Percentiles rank a stretch among this genome's conserved stretches.
Evolutionary conservation across 2,113 vertebrate genomes (phyloP).

Genomic region (Galemys pyrenaicus): DNA sequence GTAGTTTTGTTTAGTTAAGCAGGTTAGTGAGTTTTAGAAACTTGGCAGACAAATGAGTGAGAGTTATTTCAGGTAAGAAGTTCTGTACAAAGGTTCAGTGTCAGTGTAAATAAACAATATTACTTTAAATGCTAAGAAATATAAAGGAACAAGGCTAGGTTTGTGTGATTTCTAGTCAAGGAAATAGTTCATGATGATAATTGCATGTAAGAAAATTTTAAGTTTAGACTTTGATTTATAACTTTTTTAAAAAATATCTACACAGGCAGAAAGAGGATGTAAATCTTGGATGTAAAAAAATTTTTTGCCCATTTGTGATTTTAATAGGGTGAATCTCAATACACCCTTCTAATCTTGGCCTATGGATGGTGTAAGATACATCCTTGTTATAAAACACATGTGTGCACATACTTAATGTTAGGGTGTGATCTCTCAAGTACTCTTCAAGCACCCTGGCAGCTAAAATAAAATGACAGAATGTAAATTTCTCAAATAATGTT

Average conservation of each 20-base stretch:
- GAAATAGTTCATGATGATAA: constrained; percentile 7
- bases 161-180: constrained; percentile 18
- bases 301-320: constrained; percentile 49
- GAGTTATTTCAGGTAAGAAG: constrained; percentile 49
- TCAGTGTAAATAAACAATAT: neutral
- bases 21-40: neutral
- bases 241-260: constrained; percentile 23
- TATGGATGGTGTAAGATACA: constrained; percentile 50
- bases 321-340: constrained; percentile 48
- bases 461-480: constrained; percentile 48
- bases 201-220: constrained; percentile 45
- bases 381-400: constrained; percentile 64
- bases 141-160: neutral
- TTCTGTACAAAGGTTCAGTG: neutral
- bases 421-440: constrained; percentile 11
- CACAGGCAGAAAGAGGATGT: constrained; percentile 56
- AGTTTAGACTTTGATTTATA: constrained; percentile 44
- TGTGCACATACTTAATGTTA: neutral
- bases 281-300: constrained; percentile 53
- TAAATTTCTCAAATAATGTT: constrained; percentile 56
- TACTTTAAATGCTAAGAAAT: constrained; percentile 1
- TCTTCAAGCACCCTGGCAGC: constrained; percentile 20
- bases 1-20: neutral
- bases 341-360: neutral
- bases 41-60: neutral